These are phyloP conservation scores for Lycophotia porphyrea DNA, from an alignment of 2,888 invertebrate species.

Conservation along the genomic window DNA sequence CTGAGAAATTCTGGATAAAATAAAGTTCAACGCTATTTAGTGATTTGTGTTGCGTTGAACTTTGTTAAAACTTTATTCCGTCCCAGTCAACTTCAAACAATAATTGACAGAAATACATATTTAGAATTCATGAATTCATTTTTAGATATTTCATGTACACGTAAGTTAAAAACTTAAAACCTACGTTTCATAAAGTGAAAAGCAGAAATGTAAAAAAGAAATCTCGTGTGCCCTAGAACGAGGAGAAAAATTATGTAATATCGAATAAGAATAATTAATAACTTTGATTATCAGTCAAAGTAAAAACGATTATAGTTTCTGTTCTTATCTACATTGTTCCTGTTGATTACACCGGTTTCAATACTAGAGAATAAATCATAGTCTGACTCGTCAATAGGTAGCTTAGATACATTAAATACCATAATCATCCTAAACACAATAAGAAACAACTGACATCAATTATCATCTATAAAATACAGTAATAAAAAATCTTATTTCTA, in stretches of 20 bases:
- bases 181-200: neutral
- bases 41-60: too few relatives aligned
- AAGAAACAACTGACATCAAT: slow-evolving; percentile 61
- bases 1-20: too few relatives aligned
- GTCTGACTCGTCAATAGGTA: slow-evolving; percentile 35
- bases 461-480: slow-evolving; percentile 49
- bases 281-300: slow-evolving; percentile 17
- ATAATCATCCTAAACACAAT: slow-evolving; percentile 38
- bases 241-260: slow-evolving; percentile 1
- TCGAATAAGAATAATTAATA: neutral
- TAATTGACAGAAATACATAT: neutral
- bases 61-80: neutral
- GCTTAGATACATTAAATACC: slow-evolving; percentile 9
- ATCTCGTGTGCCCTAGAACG: neutral
- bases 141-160: neutral
- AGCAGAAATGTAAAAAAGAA: neutral
- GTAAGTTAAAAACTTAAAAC: neutral
- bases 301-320: slow-evolving; percentile 12
- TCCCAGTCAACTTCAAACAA: neutral
- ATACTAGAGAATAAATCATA: slow-evolving; percentile 36
- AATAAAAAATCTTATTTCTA: slow-evolving; percentile 47
- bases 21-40: too few relatives aligned
- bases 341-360: slow-evolving; percentile 3
- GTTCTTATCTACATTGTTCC: slow-evolving; percentile 19
- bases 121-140: neutral